Conservation (phyloP, 2,113 vertebrate genomes). For the Stegastes partitus region DNA sequence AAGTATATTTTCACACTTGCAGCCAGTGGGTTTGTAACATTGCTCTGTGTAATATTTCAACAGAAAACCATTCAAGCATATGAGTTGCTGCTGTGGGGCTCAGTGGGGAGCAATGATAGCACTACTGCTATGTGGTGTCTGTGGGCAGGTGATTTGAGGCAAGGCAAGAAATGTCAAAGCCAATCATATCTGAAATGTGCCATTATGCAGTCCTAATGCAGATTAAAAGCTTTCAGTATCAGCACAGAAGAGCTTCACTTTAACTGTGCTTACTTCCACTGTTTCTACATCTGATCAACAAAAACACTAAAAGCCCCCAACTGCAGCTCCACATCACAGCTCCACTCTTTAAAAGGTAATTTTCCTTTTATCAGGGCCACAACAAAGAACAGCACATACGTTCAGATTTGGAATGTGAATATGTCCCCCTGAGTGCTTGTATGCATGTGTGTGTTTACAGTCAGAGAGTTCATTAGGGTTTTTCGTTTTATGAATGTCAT, state of each 20-base stretch:
- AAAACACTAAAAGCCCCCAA: slow-evolving; percentile 59
- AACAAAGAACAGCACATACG: not conserved
- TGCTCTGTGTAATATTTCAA: not conserved
- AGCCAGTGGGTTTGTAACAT: slow-evolving; percentile 1
- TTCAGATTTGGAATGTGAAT: slow-evolving; percentile 16
- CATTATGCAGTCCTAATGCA: slow-evolving; percentile 73
- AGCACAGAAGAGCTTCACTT: slow-evolving; percentile 8
- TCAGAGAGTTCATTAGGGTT: not conserved
- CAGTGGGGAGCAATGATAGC: slow-evolving; percentile 35
- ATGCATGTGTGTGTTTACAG: not conserved
- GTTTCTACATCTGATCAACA: slow-evolving; percentile 42
- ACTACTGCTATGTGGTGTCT: slow-evolving; percentile 32
- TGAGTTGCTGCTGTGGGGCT: slow-evolving; percentile 4
- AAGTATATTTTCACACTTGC: not conserved
- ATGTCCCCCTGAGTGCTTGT: slow-evolving; percentile 1
- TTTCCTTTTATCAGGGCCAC: slow-evolving; percentile 9
- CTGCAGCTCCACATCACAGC: slow-evolving; percentile 37
- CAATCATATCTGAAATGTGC: slow-evolving; percentile 71
- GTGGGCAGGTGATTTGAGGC: slow-evolving; percentile 50
- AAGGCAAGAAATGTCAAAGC: slow-evolving; percentile 67
- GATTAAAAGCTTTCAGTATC: slow-evolving; percentile 73
- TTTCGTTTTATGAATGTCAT: no score
- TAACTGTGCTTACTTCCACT: slow-evolving; percentile 49
- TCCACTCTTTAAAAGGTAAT: slow-evolving; percentile 17
- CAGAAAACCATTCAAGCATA: slow-evolving; percentile 25